These are phyloP conservation scores for Peromyscus leucopus DNA, from an alignment of 2,113 vertebrate genomes.

Conservation along the genomic window DNA sequence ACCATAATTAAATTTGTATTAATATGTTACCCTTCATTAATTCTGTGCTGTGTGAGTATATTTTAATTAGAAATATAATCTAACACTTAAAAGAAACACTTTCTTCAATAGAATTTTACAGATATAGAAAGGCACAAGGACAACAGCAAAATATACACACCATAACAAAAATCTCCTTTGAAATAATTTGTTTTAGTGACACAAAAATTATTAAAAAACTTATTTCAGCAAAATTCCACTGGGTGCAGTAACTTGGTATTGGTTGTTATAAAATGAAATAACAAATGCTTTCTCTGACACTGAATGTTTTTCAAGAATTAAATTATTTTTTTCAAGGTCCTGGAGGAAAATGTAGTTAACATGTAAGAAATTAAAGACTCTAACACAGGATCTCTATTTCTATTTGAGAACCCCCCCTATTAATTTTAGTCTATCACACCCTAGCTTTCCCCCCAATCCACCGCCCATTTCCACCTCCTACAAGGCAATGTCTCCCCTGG, in stretches of 20 bases:
- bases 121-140: neutral
- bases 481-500: too few species aligned
- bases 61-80: constrained; percentile 61
- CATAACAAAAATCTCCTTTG: neutral
- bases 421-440: neutral
- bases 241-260: neutral
- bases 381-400: neutral
- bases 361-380: neutral
- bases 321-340: neutral
- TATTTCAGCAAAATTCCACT: neutral
- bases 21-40: constrained; percentile 85
- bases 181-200: constrained; percentile 31
- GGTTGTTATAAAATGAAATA: neutral
- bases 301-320: neutral
- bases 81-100: neutral
- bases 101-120: neutral
- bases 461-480: too few species aligned
- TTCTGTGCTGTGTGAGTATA: constrained; percentile 69
- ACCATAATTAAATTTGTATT: constrained; percentile 87
- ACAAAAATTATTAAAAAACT: neutral
- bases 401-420: neutral
- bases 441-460: too few species aligned
- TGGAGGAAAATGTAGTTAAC: neutral
- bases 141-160: neutral
- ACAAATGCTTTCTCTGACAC: neutral